These are phyloP conservation scores for Lutjanus erythropterus DNA, from an alignment of 2,113 vertebrate genomes.

Conservation along the genomic window DNA sequence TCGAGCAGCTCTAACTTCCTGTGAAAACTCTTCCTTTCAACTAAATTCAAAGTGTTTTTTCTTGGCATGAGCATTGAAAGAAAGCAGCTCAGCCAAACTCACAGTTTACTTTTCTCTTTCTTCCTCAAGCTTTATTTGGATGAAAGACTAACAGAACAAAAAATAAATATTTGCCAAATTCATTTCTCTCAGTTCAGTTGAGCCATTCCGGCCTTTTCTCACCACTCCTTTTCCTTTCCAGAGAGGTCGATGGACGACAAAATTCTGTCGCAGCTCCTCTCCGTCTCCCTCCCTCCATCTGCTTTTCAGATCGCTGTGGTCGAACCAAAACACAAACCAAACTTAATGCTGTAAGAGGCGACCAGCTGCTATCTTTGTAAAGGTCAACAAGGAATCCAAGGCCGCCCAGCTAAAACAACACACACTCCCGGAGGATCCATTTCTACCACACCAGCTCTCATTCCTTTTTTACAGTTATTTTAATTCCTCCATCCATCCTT, in stretches of 20 bases:
- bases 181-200: constrained; percentile 15
- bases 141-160: constrained; percentile 38
- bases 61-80: constrained; percentile 48
- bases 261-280: constrained; percentile 3
- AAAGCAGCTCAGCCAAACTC: constrained; percentile 50
- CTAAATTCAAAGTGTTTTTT: constrained; percentile 64
- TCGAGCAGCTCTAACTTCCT: constrained; percentile 47
- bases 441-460: constrained; percentile 33
- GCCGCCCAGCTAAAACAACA: constrained; percentile 74
- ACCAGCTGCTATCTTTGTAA: constrained; percentile 67
- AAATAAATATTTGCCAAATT: constrained; percentile 55
- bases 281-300: constrained; percentile 57
- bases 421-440: constrained; percentile 56
- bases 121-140: constrained; percentile 49
- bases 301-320: constrained; percentile 46
- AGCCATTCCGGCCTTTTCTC: neutral
- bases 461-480: constrained; percentile 57
- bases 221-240: constrained; percentile 7
- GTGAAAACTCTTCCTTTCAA: constrained; percentile 55
- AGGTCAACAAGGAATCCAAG: constrained; percentile 50
- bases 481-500: constrained; percentile 50
- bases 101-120: constrained; percentile 35
- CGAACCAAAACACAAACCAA: constrained; percentile 30
- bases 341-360: constrained; percentile 29
- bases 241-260: constrained; percentile 47